These are phyloP conservation scores for Tuberolachnus salignus DNA, from an alignment of 2,888 invertebrate genomes.

Conservation along the genomic window DNA sequence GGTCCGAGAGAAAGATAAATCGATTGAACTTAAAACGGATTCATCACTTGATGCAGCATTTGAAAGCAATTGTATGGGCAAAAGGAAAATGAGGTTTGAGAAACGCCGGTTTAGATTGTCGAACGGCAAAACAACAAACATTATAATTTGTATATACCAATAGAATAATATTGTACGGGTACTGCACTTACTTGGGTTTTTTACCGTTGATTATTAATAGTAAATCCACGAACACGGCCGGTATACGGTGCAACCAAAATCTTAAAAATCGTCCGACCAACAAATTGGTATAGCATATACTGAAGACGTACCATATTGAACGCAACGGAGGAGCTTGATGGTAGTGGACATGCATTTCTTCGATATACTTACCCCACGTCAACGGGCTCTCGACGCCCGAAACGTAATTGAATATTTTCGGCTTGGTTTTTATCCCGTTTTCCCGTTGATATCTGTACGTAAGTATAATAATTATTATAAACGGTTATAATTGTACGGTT, in stretches of 20 bases:
- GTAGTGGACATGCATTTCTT: not conserved
- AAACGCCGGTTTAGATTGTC: too few relatives aligned
- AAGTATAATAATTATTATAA: not conserved
- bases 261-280: not conserved
- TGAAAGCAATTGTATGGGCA: too few relatives aligned
- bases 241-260: slow-evolving; percentile 6
- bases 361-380: not conserved
- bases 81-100: too few relatives aligned
- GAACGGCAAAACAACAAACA: too few relatives aligned
- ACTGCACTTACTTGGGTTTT: slow-evolving; percentile 5
- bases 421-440: not conserved
- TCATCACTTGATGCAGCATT: too few relatives aligned
- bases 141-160: too few relatives aligned
- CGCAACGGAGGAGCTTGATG: not conserved
- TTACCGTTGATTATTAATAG: not conserved
- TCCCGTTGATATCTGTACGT: not conserved
- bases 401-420: slow-evolving; percentile 33
- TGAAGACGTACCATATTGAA: not conserved
- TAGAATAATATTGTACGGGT: not conserved
- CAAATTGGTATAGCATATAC: not conserved
- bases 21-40: too few relatives aligned
- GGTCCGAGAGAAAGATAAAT: too few relatives aligned
- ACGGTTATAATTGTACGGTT: not conserved
- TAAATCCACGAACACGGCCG: not conserved
- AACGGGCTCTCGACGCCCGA: not conserved